These are phyloP conservation scores for Axinella damicornis DNA, from an alignment of 37 sponge, comb jelly and placozoan species.

Conservation along the genomic window DNA sequence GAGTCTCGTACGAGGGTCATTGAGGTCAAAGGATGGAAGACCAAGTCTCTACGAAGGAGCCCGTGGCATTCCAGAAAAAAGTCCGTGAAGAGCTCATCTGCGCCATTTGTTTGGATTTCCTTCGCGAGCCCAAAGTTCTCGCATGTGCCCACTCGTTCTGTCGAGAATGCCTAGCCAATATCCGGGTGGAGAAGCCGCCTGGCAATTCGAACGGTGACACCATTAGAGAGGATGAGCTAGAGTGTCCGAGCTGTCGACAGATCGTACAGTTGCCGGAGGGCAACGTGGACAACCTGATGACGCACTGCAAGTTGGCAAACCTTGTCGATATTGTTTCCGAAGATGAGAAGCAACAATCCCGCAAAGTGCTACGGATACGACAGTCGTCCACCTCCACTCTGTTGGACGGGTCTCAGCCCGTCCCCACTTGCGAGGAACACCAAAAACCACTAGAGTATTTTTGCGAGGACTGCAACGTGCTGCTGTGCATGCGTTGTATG, in stretches of 20 bases:
- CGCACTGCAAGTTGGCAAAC: neutral
- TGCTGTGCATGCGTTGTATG: neutral
- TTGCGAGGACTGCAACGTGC: neutral
- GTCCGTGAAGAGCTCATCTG: slow-evolving; percentile 9
- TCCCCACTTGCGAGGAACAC: neutral
- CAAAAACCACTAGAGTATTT: neutral
- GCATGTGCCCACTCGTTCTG: slow-evolving; percentile 3
- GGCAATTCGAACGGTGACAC: neutral
- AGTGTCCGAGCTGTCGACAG: neutral
- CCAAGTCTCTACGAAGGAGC: no score
- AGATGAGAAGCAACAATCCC: neutral
- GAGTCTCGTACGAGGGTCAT: no score
- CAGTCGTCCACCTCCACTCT: neutral
- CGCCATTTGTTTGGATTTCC: slow-evolving; percentile 1
- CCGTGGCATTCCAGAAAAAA: no score
- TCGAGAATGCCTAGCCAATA: neutral
- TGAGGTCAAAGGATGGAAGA: no score
- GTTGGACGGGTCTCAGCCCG: neutral
- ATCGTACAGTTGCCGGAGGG: neutral
- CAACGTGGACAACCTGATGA: neutral
- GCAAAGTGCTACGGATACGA: neutral
- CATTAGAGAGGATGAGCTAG: neutral
- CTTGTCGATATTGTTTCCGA: neutral
- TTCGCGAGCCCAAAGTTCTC: slow-evolving; percentile 3
- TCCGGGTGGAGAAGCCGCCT: neutral